Percentiles rank a stretch among this genome's conserved stretches.
These are phyloP conservation scores for Mus spretus DNA, from an alignment of 2,797 vertebrate species.

Conservation along the genomic window DNA sequence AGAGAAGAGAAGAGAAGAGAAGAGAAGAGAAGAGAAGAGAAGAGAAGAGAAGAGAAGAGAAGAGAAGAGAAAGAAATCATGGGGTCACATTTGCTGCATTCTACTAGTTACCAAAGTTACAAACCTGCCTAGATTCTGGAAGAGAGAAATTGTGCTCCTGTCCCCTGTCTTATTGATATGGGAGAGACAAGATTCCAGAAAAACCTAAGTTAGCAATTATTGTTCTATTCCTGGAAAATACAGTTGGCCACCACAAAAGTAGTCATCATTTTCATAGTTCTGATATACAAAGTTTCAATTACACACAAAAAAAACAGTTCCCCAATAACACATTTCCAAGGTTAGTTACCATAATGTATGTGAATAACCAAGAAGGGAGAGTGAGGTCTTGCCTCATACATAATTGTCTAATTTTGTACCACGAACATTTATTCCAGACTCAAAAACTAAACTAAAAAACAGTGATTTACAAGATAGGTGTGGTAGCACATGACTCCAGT, in stretches of 20 bases:
- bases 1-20: too few relatives aligned
- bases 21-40: too few relatives aligned
- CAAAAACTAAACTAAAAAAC: not conserved
- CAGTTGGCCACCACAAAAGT: not conserved
- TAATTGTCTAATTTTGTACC: not conserved
- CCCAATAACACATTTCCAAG: not conserved
- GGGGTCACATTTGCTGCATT: not conserved
- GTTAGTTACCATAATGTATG: not conserved
- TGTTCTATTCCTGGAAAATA: not conserved
- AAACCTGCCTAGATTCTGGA: not conserved
- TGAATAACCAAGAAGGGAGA: not conserved
- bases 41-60: too few relatives aligned
- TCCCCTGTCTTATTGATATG: not conserved
- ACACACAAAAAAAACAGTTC: not conserved
- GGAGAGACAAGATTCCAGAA: not conserved
- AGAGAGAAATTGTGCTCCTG: not conserved
- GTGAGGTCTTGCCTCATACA: not conserved
- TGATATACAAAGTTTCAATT: not conserved
- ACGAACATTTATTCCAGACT: not conserved
- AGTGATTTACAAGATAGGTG: not conserved
- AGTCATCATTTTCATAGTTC: not conserved
- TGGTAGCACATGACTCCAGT: not conserved
- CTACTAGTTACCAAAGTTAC: not conserved
- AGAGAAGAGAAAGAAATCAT: too few relatives aligned
- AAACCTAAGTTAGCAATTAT: not conserved